These are phyloP conservation scores for Chrysogorgia sp. DNA, from an alignment of 92 coral and sea anemone species.

Conservation along the genomic window DNA sequence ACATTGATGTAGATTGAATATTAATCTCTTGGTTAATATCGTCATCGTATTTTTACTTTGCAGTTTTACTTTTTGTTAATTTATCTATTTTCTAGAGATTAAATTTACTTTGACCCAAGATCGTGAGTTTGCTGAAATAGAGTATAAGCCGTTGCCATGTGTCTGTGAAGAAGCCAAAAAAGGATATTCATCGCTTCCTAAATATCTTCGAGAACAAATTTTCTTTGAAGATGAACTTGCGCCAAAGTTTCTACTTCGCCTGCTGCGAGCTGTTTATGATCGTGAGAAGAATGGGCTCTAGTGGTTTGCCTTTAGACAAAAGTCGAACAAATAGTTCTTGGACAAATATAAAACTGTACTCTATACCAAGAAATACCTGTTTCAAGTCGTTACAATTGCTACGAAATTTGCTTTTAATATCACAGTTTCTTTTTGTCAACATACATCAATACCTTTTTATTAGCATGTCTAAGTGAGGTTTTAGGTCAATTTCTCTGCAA, in stretches of 20 bases:
- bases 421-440: too few species aligned
- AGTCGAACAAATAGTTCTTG: too few species aligned
- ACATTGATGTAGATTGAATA: not conserved
- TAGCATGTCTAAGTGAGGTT: too few species aligned
- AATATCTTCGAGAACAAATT: constrained; percentile 73
- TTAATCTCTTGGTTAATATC: not conserved
- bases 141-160: constrained; percentile 72
- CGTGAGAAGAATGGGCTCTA: too few species aligned
- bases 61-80: not conserved
- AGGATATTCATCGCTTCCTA: constrained; percentile 58
- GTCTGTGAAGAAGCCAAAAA: constrained; percentile 60
- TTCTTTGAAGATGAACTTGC: constrained; percentile 76
- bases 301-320: too few species aligned
- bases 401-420: too few species aligned
- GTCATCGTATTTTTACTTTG: not conserved
- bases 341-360: too few species aligned
- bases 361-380: too few species aligned
- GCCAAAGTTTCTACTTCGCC: constrained; percentile 69
- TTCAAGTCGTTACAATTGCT: too few species aligned
- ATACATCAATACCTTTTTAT: too few species aligned
- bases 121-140: constrained; percentile 85
- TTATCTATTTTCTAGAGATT: constrained; percentile 54
- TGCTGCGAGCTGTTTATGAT: constrained; percentile 61
- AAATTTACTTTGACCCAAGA: constrained; percentile 75
- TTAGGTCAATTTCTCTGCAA: too few species aligned